These are phyloP conservation scores for Melipona bicolor DNA, from an alignment of 2,888 invertebrate species.

Conservation along the genomic window DNA sequence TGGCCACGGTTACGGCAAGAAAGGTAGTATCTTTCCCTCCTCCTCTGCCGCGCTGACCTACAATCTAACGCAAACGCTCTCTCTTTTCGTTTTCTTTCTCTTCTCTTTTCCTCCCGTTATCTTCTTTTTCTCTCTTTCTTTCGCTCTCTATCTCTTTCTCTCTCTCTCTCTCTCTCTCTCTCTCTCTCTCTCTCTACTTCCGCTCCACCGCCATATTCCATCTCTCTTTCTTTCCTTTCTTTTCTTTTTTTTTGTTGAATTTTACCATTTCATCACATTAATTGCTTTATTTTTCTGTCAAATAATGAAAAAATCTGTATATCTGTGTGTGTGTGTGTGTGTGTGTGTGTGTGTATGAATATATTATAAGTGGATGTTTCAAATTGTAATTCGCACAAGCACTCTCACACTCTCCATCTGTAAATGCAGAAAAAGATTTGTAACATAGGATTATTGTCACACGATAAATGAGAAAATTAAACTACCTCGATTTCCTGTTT, in stretches of 20 bases:
- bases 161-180: background rate
- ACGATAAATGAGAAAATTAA: background rate
- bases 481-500: background rate
- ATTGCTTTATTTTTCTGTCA: background rate
- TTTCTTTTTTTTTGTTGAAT: too few species aligned
- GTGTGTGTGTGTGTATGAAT: too few species aligned
- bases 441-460: background rate
- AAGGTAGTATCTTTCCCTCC: conserved; percentile 76
- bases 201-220: too few species aligned
- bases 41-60: conserved; percentile 76
- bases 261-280: background rate
- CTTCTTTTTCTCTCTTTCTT: background rate
- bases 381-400: background rate
- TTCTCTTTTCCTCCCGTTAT: background rate
- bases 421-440: background rate
- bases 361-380: background rate
- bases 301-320: background rate
- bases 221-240: background rate
- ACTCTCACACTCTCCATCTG: background rate
- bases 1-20: conserved; percentile 78
- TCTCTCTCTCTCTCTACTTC: background rate
- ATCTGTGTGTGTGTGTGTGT: too few species aligned
- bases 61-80: conserved; percentile 75
- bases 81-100: conserved; percentile 49
- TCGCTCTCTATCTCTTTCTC: background rate